A percentile compares a stretch with the other conserved stretches of the same genome.
Conservation (phyloP, 1,140 invertebrate genomes). For the Drosophila bocki region DNA sequence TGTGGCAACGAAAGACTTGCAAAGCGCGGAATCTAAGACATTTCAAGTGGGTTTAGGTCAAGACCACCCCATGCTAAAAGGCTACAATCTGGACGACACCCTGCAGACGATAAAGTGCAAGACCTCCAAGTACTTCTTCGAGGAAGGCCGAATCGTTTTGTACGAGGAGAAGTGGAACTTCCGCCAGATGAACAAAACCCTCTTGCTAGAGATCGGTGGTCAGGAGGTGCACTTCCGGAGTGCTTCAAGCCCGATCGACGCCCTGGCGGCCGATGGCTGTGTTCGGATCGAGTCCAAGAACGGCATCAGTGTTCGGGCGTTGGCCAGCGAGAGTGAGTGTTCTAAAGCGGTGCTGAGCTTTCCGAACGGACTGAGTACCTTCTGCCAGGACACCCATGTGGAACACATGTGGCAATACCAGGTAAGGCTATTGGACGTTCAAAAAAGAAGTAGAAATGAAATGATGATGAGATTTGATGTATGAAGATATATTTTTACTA, state of each 20-base stretch:
- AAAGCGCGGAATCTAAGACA: background rate
- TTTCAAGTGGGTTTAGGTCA: constrained; percentile 35
- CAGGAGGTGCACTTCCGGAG: constrained; percentile 52
- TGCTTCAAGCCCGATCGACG: background rate
- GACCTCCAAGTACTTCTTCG: constrained; percentile 70
- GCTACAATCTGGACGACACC: constrained; percentile 73
- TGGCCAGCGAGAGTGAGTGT: constrained; percentile 45
- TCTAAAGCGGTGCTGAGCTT: constrained; percentile 67
- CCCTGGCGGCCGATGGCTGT: constrained; percentile 3
- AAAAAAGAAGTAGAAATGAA: background rate
- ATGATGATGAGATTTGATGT: background rate
- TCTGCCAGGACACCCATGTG: constrained; percentile 59
- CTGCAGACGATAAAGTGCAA: constrained; percentile 67
- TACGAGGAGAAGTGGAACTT: constrained; percentile 81
- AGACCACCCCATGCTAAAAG: constrained; percentile 58
- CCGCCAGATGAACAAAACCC: constrained; percentile 66
- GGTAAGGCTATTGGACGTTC: background rate
- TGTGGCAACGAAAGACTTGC: background rate
- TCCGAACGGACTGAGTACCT: constrained; percentile 67
- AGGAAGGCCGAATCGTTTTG: constrained; percentile 62
- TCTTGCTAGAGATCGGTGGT: constrained; percentile 48
- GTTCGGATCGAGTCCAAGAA: constrained; percentile 57
- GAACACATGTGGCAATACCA: constrained; percentile 66
- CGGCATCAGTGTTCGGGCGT: constrained; percentile 55
- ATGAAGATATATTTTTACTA: background rate